phyloP scores from a whole-genome alignment of 2,113 vertebrate species.

The Thomomys bottae region DNA sequence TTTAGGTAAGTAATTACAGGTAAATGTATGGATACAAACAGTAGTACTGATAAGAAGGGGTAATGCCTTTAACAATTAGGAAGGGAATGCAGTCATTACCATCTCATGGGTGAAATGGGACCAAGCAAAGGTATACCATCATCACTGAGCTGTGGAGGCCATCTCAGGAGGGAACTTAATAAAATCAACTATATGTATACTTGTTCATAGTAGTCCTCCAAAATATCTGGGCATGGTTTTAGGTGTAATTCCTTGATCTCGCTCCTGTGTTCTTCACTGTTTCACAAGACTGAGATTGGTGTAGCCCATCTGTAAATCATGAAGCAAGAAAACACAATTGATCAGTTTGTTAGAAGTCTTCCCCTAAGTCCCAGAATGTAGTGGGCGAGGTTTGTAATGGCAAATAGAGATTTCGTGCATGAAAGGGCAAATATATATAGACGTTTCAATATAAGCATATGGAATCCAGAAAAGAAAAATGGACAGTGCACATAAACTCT shows the following conservation, averaged over 20 bases:
- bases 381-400: background rate
- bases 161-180: background rate
- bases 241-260: background rate
- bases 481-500: background rate
- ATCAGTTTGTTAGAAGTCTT: background rate
- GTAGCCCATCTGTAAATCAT: background rate
- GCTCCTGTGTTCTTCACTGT: background rate
- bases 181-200: background rate
- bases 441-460: background rate
- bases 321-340: background rate
- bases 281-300: background rate
- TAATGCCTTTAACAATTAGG: background rate
- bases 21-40: background rate
- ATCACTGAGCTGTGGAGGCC: background rate
- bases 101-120: background rate
- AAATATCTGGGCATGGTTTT: background rate
- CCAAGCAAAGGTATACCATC: background rate
- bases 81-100: background rate
- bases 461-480: background rate
- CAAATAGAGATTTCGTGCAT: background rate
- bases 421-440: background rate
- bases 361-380: background rate
- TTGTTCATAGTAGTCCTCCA: background rate
- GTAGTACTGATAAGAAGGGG: background rate
- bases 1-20: slow-evolving; percentile 10